phyloP scores from a whole-genome alignment of 92 coral and sea anemone species.

The Actinernus sp. region DNA sequence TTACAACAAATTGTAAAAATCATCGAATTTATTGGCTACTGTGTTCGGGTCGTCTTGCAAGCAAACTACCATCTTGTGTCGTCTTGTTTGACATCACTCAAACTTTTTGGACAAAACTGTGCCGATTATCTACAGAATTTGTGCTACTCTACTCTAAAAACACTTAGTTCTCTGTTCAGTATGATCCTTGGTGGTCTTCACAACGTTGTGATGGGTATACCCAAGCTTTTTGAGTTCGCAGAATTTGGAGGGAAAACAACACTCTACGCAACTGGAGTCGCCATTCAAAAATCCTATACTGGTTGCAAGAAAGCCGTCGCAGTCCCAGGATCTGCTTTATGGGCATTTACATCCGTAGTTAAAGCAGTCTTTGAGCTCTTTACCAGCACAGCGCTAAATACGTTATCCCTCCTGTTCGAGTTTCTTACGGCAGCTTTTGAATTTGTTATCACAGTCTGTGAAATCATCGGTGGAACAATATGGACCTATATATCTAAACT shows the following conservation, averaged over 20 bases:
- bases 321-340: constrained; percentile 58
- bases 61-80: constrained; percentile 87
- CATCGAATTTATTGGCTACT: constrained; percentile 80
- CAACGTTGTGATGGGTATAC: constrained; percentile 33
- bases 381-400: constrained; percentile 55
- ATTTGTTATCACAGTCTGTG: background rate
- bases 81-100: constrained; percentile 36
- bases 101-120: constrained; percentile 16
- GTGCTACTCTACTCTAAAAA: constrained; percentile 14
- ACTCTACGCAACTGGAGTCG: constrained; percentile 43
- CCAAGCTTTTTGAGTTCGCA: constrained; percentile 50
- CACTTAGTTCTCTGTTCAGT: constrained; percentile 41
- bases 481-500: background rate
- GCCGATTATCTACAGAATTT: constrained; percentile 30
- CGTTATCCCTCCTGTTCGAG: constrained; percentile 47
- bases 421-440: constrained; percentile 4
- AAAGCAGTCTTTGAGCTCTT: constrained; percentile 73
- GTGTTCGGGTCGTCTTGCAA: constrained; percentile 74
- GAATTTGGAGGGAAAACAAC: constrained; percentile 35
- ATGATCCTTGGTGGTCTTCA: constrained; percentile 35
- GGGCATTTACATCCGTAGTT: constrained; percentile 31
- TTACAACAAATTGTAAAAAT: constrained; percentile 68
- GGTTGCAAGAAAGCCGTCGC: constrained; percentile 50
- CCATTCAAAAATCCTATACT: constrained; percentile 51
- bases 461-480: background rate